These are phyloP conservation scores for Berghia stephanieae DNA, from an alignment of 1,140 invertebrate genomes.

Conservation along the genomic window DNA sequence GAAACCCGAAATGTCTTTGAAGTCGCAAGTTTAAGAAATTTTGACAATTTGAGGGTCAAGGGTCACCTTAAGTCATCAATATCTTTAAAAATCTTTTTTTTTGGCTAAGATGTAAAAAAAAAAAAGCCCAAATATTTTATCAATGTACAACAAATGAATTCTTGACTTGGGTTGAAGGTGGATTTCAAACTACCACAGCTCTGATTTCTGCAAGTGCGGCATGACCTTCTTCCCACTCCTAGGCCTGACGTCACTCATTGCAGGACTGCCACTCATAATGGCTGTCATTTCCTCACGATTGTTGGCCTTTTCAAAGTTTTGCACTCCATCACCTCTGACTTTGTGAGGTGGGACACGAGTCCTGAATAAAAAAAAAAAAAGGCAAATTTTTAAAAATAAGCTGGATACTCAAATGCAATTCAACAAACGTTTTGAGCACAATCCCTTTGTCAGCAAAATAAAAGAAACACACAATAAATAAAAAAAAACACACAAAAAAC, in stretches of 20 bases:
- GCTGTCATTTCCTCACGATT: conserved; percentile 48
- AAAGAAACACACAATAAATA: not conserved
- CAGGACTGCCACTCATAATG: conserved; percentile 43
- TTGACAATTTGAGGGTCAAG: too few relatives aligned
- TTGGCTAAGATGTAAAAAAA: too few relatives aligned
- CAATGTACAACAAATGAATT: too few relatives aligned
- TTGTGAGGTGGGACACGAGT: conserved; percentile 38
- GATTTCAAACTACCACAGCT: conserved; percentile 51
- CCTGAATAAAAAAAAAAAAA: conserved; percentile 29
- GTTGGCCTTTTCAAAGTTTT: conserved; percentile 42
- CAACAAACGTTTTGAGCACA: not conserved
- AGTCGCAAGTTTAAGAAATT: too few relatives aligned
- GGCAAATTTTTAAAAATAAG: not conserved
- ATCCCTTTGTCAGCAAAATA: not conserved
- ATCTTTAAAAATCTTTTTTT: too few relatives aligned
- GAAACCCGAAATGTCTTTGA: too few relatives aligned
- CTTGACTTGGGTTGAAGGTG: too few relatives aligned
- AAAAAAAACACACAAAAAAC: not conserved
- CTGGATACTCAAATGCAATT: not conserved
- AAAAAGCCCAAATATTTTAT: too few relatives aligned
- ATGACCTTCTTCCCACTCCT: conserved; percentile 17
- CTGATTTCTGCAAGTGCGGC: conserved; percentile 43
- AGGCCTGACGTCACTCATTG: not conserved
- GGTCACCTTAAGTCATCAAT: too few relatives aligned
- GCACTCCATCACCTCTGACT: conserved; percentile 42